Evolutionary conservation across 2,888 invertebrate species (phyloP), one percentile per base, ranked within the genome.

Genomic region (Chironomus riparius): DNA sequence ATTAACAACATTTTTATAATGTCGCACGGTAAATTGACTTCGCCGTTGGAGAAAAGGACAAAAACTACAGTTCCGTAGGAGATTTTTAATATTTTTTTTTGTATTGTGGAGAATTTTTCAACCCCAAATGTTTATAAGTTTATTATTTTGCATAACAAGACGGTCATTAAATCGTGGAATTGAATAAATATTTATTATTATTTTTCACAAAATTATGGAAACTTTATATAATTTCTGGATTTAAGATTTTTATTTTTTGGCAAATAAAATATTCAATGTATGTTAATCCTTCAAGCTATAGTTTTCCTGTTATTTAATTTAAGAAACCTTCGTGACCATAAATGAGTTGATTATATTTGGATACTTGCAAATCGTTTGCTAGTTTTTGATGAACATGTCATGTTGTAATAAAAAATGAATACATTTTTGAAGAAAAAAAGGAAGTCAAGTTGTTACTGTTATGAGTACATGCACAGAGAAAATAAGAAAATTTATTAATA

Each of bases 311-410:
- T 48, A 3, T 48, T n/a, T n/a, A 48, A 48, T n/a, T n/a, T n/a
- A n/a, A 48, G n/a, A 47, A 48, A 13, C 48, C n/a, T 48, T n/a
- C 62, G 62, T 62, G 62, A 62, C 62, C 62, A 62, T 15, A 21
- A 62, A 62, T 21, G 21, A 62, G 15, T 62, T 62, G 6, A 2
- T 62, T 62, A 38, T 10, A 21, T 21, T 21, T 21, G 62, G 28
- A 1, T 38, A 38, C 13, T 1, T 10, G 5, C 7, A 62, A 18
- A 62, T 62, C 22, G 18, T 62, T 21, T 18, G 5, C 18, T 62
- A 3, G 62, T 62, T 68, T 68, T 38, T 68, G 68, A 68, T 68
- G 68, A 68, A 68, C 68, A 68, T 38, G 68, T 38, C 68, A 68
- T 38, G 28, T 18, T n/a, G 1, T 62, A 3, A 2, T 38, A 38